Evolutionary conservation across 2,888 invertebrate genomes (phyloP), one percentile per base, ranked within the genome.

Genomic region (Drosophila sordidapex): DNA sequence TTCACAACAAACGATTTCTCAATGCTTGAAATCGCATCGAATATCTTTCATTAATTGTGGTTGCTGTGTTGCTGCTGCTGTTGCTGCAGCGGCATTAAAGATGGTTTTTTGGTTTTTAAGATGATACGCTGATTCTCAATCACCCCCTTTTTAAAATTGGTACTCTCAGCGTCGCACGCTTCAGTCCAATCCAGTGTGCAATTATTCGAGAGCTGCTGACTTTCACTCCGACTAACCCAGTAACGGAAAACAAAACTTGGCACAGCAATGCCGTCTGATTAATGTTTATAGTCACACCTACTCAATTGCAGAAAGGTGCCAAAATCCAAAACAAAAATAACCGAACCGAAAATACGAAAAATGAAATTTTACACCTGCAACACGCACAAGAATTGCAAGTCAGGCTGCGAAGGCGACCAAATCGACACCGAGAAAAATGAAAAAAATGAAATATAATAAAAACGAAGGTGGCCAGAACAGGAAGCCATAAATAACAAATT

Each of bases 401-500:
- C 87, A 90, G 76, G 10, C 61, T 29, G 21, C 52, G 54, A 62
- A 53, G 61, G 56, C 67, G 64, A 46, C 64, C 13, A 62, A 64
- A 64, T 38, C 52, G 48, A 63, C 51, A 64, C 68, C 51, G 40
- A 56, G 36, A 27, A 15, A 40, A 58, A 40, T 46, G 21, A 21
- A 21, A 60, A 31, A 31, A 3, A 57, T 8, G 11, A 48, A 8
- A 48, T 3, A 29, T 29, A 25, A 25, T 8, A 52, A 57, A 38
- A 52, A 38, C 25, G 18, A 64, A 49, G 61, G 66, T 68, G 66
- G 70, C 40, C 49, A 33, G n/a, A 70, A 76, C 86, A 89, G 87
- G 90, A 87, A 87, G 82, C 82, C 79, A 90, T 87, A 87, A 87
- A 87, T 87, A 88, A 90, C 40, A 82, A 82, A 81, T 86, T 79